Conservation (phyloP, 2,888 invertebrate genomes). For the Cryptosula pallasiana region DNA sequence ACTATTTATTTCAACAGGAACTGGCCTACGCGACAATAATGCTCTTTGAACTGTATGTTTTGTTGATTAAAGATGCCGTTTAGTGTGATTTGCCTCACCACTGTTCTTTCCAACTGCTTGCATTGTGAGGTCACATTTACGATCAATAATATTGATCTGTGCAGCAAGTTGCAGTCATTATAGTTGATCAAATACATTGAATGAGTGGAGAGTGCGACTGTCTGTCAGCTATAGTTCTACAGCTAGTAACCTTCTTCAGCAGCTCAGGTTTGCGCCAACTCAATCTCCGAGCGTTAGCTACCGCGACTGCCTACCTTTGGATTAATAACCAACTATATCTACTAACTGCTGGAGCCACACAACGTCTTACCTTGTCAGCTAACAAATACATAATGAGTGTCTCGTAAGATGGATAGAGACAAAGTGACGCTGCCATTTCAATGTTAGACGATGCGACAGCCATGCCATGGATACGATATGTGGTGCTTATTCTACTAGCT, state of each 20-base stretch:
- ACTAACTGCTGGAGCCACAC: too few species aligned
- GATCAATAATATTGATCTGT: conserved; percentile 15
- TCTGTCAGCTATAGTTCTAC: background rate
- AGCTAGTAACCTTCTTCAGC: background rate
- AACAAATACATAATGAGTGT: background rate
- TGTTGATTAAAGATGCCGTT: too few species aligned
- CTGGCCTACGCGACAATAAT: too few species aligned
- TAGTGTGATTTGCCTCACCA: background rate
- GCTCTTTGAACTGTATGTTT: too few species aligned
- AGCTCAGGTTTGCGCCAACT: too few species aligned
- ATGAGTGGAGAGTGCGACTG: background rate
- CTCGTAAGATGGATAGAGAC: background rate
- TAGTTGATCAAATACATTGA: background rate
- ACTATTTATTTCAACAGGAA: too few species aligned
- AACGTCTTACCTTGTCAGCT: background rate
- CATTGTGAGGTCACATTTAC: background rate
- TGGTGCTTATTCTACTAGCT: background rate
- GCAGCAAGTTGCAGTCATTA: conserved; percentile 4
- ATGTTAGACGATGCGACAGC: conserved; percentile 6
- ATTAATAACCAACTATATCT: background rate
- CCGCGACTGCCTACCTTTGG: too few species aligned
- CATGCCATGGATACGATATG: conserved; percentile 17
- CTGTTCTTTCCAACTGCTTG: background rate
- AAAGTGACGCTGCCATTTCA: background rate
- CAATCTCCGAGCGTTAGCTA: too few species aligned